These are phyloP conservation scores for Phyllotis vaccarum DNA, from an alignment of 2,797 vertebrate species.

Conservation along the genomic window DNA sequence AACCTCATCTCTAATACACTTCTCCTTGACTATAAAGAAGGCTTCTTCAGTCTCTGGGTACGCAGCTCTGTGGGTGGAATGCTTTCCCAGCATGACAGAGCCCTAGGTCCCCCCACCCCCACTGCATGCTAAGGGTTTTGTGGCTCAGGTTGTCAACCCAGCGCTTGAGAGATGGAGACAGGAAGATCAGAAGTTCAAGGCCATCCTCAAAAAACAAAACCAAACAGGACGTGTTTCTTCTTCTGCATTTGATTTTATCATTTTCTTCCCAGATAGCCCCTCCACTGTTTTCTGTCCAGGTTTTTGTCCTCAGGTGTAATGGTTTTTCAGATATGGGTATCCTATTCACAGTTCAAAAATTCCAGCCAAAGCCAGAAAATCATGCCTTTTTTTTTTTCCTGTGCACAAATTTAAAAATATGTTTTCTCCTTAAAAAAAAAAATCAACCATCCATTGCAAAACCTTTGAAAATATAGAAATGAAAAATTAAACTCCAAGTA, in stretches of 20 bases:
- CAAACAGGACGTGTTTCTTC: neutral
- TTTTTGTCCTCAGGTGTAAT: conserved; percentile 25
- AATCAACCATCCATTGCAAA: neutral
- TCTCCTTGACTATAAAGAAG: conserved; percentile 43
- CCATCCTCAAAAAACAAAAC: neutral
- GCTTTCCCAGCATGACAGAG: neutral
- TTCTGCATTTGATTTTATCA: conserved; percentile 31
- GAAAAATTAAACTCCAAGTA: neutral
- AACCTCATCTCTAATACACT: neutral
- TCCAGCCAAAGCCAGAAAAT: neutral
- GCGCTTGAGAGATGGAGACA: too few relatives aligned
- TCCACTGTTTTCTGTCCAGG: neutral
- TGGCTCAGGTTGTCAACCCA: neutral
- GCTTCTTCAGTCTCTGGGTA: neutral
- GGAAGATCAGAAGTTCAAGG: neutral
- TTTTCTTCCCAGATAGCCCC: neutral
- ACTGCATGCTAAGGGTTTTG: too few relatives aligned
- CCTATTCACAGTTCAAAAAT: conserved; percentile 49
- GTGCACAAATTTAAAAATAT: conserved; percentile 24
- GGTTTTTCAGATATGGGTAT: neutral
- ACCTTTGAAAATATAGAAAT: neutral
- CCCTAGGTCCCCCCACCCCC: neutral
- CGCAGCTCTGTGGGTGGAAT: neutral
- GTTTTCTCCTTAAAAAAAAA: conserved; percentile 28
- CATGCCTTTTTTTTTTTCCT: neutral